Conservation (phyloP, 2,888 invertebrate species). For the Yponomeuta sedellus region DNA sequence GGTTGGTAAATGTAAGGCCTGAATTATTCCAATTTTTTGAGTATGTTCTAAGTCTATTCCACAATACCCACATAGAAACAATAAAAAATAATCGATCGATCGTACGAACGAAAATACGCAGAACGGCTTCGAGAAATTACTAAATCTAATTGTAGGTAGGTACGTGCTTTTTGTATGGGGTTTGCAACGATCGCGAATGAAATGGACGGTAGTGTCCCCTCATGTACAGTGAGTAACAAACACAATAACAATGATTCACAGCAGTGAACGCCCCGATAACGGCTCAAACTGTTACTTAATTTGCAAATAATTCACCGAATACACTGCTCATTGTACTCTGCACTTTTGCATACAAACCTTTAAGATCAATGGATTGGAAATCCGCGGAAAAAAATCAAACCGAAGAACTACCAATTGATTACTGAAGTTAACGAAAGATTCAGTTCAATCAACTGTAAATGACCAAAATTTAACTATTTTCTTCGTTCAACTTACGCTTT, state of each 20-base stretch:
- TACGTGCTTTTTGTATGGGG: neutral
- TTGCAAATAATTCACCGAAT: neutral
- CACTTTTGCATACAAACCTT: neutral
- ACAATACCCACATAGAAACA: too few relatives aligned
- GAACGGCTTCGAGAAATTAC: too few relatives aligned
- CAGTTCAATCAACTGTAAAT: too few relatives aligned
- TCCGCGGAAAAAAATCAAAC: neutral
- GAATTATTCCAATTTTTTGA: too few relatives aligned
- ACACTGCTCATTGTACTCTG: neutral
- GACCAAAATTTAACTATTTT: neutral
- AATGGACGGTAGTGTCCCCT: constrained; percentile 11
- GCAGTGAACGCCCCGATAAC: constrained; percentile 11
- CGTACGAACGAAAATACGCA: too few relatives aligned
- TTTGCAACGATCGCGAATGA: constrained; percentile 18
- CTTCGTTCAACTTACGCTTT: neutral
- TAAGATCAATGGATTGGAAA: neutral
- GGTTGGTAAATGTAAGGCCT: too few relatives aligned
- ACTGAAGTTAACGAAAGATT: too few relatives aligned
- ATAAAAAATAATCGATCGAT: too few relatives aligned
- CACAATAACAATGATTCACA: constrained; percentile 9
- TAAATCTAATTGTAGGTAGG: too few relatives aligned
- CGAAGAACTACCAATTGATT: too few relatives aligned
- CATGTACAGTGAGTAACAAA: neutral
- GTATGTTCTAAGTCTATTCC: too few relatives aligned
- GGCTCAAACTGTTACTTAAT: neutral